phyloP scores from a whole-genome alignment of 2,113 vertebrate species.

The Pachypanchax playfairii region DNA sequence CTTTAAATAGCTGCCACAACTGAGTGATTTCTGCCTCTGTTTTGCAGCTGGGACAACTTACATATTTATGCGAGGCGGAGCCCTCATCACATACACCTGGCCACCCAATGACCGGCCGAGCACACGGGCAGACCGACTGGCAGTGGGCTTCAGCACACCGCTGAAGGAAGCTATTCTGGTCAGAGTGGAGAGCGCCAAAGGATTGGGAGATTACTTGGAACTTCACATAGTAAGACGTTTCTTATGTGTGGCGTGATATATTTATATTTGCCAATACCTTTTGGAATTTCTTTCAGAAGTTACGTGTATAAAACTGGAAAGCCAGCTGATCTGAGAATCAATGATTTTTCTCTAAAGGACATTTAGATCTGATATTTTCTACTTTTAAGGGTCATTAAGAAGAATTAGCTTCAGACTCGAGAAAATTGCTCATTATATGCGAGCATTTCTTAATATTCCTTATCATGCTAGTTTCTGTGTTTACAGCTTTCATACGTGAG shows the following conservation, averaged over 20 bases:
- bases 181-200: slow-evolving; percentile 91
- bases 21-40: slow-evolving; percentile 27
- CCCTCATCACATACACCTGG: slow-evolving; percentile 94
- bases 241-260: neutral
- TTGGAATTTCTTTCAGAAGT: neutral
- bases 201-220: slow-evolving; percentile 91
- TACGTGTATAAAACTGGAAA: neutral
- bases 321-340: neutral
- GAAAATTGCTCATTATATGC: slow-evolving; percentile 15
- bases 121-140: slow-evolving; percentile 92
- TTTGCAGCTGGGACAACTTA: slow-evolving; percentile 92
- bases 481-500: slow-evolving; percentile 45
- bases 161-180: slow-evolving; percentile 90
- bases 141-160: slow-evolving; percentile 94
- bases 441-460: slow-evolving; percentile 26
- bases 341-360: neutral
- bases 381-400: slow-evolving; percentile 1
- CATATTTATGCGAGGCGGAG: slow-evolving; percentile 92
- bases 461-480: slow-evolving; percentile 41
- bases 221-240: slow-evolving; percentile 89
- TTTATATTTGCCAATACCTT: too few relatives aligned
- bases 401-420: slow-evolving; percentile 1
- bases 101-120: slow-evolving; percentile 93
- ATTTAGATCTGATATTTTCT: neutral
- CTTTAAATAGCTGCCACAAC: neutral